Evolutionary conservation across 2,888 invertebrate species (phyloP).

Genomic region (Pogonocherus hispidulus): DNA sequence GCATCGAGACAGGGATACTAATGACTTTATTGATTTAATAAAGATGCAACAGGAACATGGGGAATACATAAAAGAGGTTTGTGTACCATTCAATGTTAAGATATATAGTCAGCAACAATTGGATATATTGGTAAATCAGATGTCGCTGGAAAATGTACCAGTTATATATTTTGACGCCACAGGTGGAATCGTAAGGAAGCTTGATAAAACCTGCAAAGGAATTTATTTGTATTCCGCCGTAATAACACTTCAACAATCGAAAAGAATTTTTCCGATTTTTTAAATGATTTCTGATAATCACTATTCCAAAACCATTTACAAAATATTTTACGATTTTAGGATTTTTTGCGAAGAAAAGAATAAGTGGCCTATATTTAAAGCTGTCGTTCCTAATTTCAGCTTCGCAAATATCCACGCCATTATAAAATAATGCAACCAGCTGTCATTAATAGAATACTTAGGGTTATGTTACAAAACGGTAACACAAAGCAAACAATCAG

Average conservation of each 20-base stretch:
- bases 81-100: constrained; percentile 29
- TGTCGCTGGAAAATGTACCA: background rate
- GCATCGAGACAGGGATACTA: constrained; percentile 7
- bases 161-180: constrained; percentile 30
- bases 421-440: constrained; percentile 10
- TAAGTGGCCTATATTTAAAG: constrained; percentile 14
- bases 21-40: constrained; percentile 30
- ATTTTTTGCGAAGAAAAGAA: constrained; percentile 22
- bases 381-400: constrained; percentile 18
- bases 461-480: background rate
- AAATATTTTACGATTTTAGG: constrained; percentile 26
- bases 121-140: constrained; percentile 24
- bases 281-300: constrained; percentile 32
- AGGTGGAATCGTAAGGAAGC: constrained; percentile 31
- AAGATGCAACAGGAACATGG: constrained; percentile 14
- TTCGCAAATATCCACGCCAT: constrained; percentile 28
- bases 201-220: constrained; percentile 9
- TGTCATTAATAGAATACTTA: constrained; percentile 11
- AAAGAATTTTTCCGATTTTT: constrained; percentile 31
- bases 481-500: background rate
- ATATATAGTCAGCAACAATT: constrained; percentile 34
- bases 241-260: background rate
- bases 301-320: constrained; percentile 33
- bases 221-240: constrained; percentile 33
- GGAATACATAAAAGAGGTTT: constrained; percentile 26